Percentiles rank a stretch among this genome's conserved stretches.
Evolutionary conservation across 2,797 vertebrate genomes (phyloP).

Genomic region (Cygnus olor): DNA sequence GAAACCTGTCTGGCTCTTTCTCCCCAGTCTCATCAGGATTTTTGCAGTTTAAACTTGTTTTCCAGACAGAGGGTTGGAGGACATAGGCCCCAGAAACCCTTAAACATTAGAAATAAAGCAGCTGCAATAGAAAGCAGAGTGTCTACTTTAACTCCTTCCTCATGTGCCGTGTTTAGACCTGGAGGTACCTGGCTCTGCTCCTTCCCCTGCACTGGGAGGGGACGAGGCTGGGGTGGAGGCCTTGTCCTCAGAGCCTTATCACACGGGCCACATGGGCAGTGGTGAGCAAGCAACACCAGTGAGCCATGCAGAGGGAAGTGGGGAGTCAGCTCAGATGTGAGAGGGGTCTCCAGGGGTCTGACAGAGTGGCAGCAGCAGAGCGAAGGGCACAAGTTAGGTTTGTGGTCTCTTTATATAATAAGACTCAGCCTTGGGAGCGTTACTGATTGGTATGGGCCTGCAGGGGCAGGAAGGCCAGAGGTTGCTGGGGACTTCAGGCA

Average conservation of each 20-base stretch:
- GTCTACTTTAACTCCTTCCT: background rate
- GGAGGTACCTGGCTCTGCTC: background rate
- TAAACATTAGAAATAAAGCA: background rate
- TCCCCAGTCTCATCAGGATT: rapidly evolving
- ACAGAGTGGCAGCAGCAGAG: background rate
- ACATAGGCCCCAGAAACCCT: background rate
- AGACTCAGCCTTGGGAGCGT: background rate
- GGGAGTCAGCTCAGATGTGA: rapidly evolving
- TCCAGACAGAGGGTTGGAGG: rapidly evolving
- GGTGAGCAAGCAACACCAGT: background rate
- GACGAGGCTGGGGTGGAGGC: background rate
- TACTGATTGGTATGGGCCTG: background rate
- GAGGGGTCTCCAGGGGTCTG: background rate
- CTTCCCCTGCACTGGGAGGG: rapidly evolving
- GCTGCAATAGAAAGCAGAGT: background rate
- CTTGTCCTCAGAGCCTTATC: background rate
- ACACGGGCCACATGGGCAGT: background rate
- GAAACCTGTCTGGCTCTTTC: background rate
- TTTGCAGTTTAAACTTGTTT: background rate
- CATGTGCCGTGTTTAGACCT: rapidly evolving
- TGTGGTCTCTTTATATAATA: background rate
- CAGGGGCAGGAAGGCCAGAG: background rate
- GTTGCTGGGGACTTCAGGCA: background rate
- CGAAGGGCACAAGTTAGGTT: background rate
- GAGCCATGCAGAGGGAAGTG: background rate